These are phyloP conservation scores for Teleiodes luculella DNA, from an alignment of 2,888 invertebrate species.

Conservation along the genomic window DNA sequence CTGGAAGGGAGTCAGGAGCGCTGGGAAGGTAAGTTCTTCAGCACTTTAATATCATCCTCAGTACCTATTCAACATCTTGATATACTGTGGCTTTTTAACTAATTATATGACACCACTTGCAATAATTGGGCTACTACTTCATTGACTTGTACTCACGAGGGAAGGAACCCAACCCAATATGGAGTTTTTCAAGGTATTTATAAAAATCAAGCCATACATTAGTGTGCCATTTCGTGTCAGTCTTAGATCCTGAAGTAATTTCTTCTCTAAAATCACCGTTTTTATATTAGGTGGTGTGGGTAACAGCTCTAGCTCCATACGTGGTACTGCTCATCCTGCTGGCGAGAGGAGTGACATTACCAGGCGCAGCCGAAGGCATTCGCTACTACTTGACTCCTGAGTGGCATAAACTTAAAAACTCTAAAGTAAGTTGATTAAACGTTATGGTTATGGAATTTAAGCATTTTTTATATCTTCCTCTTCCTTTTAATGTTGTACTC, in stretches of 20 bases:
- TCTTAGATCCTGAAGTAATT: not conserved
- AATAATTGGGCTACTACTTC: too few relatives aligned
- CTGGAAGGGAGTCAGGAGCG: conserved; percentile 96
- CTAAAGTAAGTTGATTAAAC: conserved; percentile 78
- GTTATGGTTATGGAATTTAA: too few relatives aligned
- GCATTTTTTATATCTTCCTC: too few relatives aligned
- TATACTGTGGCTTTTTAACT: too few relatives aligned
- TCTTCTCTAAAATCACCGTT: not conserved
- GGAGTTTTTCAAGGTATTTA: too few relatives aligned
- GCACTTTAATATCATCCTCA: too few relatives aligned
- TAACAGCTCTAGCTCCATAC: conserved; percentile 96
- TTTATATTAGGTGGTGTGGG: conserved; percentile 89
- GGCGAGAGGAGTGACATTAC: conserved; percentile 89
- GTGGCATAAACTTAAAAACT: conserved; percentile 89
- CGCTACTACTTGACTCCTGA: conserved; percentile 92
- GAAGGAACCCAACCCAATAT: too few relatives aligned
- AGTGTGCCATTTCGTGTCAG: not conserved
- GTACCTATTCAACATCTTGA: too few relatives aligned
- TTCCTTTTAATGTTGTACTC: too few relatives aligned
- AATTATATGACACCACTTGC: too few relatives aligned
- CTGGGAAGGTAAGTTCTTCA: conserved; percentile 94
- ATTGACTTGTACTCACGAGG: too few relatives aligned
- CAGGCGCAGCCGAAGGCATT: conserved; percentile 91
- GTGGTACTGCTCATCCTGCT: conserved; percentile 92
- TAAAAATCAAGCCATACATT: too few relatives aligned